Base-by-base conservation (phyloP, 2,888 invertebrate species). In the Aelia acuminata region DNA sequence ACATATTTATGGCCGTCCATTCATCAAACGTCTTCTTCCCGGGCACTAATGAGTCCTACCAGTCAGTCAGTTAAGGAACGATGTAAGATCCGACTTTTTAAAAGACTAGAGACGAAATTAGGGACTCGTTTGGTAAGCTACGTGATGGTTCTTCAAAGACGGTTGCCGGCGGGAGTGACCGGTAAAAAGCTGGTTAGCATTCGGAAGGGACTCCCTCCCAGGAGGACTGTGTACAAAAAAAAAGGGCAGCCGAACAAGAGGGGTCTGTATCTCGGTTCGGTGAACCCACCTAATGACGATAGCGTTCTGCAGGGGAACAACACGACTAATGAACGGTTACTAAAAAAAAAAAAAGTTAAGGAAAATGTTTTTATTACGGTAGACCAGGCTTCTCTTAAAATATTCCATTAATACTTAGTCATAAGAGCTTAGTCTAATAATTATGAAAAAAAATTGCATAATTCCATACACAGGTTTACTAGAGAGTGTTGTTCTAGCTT, bases 151-250 rank as follows among this genome's bases (percentile, higher is more conserved):
- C 80, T 43, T 80, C 80, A 80, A 80, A 80, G 80, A n/a, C 80
- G 80, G 80, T n/a, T 39, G 39, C 43, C 43, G 39, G 43, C 80
- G 13, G 80, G 43, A 80, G 80, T 47, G 43, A 47, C 43, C 43
- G 43, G 80, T 80, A 80, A 80, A 80, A 80, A 80, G 43, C 80
- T 80, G 80, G 80, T 80, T 80, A 80, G 80, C 80, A 80, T 80
- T 80, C 43, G 80, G 80, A 80, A 80, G 80, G 43, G 80, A 35
- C 80, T 39, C 80, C 22, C 39, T 43, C 80, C 43, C 80, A 31
- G 75, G 39, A 75, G 75, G 39, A 11, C 75, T 22, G 20, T 3
- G 35, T 22, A 80, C 20, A 80, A 80, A 80, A 80, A 43, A 80
- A 43, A n/a, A 43, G 63, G 63, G 31, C 31, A 35, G 31, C 35